Percentiles rank a stretch among this genome's conserved stretches.
These are phyloP conservation scores for Archaeoteleia sp. DNA, from an alignment of 2,888 invertebrate genomes.

Conservation along the genomic window DNA sequence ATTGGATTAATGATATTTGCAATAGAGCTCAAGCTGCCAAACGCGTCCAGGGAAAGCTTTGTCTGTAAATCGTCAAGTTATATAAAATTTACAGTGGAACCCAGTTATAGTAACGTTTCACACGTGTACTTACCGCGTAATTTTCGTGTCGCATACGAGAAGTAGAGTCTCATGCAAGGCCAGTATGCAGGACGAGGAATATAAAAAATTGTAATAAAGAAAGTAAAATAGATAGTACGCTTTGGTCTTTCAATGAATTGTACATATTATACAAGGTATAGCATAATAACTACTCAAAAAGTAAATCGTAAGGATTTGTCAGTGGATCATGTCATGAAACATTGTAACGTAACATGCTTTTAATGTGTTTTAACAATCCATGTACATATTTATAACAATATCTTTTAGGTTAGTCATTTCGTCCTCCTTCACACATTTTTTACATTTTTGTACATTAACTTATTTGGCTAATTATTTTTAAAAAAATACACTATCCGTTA, in stretches of 20 bases:
- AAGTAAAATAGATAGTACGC: background rate
- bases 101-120: slow-evolving; percentile 18
- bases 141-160: slow-evolving; percentile 1
- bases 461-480: background rate
- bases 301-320: too few relatives aligned
- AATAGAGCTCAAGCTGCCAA: too few relatives aligned
- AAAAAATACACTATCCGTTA: background rate
- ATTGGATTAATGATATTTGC: background rate
- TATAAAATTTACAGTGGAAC: background rate
- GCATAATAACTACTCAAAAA: too few relatives aligned
- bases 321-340: too few relatives aligned
- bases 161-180: slow-evolving; percentile 23
- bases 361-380: too few relatives aligned
- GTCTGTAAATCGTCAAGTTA: too few relatives aligned
- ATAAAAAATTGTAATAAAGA: slow-evolving; percentile 3
- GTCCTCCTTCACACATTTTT: slow-evolving; percentile 10
- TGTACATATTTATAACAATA: slow-evolving; percentile 6
- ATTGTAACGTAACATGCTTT: too few relatives aligned
- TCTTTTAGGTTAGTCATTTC: too few relatives aligned
- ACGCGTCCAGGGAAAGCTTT: too few relatives aligned
- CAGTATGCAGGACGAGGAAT: slow-evolving; percentile 9
- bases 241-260: too few relatives aligned
- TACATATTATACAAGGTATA: too few relatives aligned
- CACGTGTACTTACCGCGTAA: slow-evolving; percentile 32
- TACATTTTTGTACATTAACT: slow-evolving; percentile 11